Base-by-base conservation (phyloP, 2,888 invertebrate genomes). In the Scrobipalpa atriplicella region DNA sequence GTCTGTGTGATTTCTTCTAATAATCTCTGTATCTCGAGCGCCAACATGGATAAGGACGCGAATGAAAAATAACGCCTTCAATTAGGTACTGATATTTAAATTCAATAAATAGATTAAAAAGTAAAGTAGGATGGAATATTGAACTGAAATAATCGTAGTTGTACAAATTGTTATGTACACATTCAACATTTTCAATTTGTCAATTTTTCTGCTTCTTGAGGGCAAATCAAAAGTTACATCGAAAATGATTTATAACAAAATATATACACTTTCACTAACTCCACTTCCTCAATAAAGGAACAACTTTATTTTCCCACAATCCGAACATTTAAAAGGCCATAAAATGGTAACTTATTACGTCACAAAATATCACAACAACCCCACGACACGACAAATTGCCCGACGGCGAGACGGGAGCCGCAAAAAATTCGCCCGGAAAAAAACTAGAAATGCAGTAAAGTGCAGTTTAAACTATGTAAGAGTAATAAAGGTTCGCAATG, bases 401-500 rank as follows among this genome's bases (percentile, higher is more conserved):
- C 81, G 77, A 80, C 65, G 86, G 72, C 85, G 79, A 83, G 90
- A 89, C 88, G 70, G 81, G 68, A 73, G 79, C 79, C 69, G 77
- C 85, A 92, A 92, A 92, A 92, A 92, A 91, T 87, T 92, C 81
- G 90, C 85, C 84, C 83, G 21, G 39, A 43, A 62, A 62, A 62
- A 62, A 62, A 5, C 6, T n/a, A 21, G 11, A 58, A 60, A 60
- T 16, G 7, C 11, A 16, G 38, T 16, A 36, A 58, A 60, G 60
- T 56, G 54, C n/a, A n/a, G n/a, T n/a, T n/a, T 11, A 2, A 21
- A 11, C 11, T 29, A 9, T 9, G 11, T 0, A 8, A 29, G 2
- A 0, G 21, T 11, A 3, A 0, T n/a, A 0, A 56, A 56, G 54
- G 54, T 56, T 56, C 21, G 21, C 21, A 21, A 5, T 29, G 29